These are phyloP conservation scores for Anguilla obscura DNA, from an alignment of 2,797 vertebrate species.

Conservation along the genomic window DNA sequence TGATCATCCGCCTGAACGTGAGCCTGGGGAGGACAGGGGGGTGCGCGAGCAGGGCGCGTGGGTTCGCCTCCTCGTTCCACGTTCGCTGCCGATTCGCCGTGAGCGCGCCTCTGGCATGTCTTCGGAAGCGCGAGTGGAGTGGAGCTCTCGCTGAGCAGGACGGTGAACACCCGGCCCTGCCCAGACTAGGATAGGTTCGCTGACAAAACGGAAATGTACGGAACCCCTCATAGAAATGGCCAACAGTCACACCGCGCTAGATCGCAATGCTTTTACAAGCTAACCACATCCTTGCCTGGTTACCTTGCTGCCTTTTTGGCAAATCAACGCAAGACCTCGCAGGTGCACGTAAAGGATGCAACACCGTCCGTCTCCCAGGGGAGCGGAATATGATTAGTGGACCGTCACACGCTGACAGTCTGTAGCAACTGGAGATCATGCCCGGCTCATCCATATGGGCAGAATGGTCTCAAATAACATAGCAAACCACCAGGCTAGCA, in stretches of 20 bases:
- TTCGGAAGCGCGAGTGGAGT: slow-evolving; percentile 1
- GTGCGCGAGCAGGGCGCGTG: background rate
- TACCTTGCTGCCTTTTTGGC: background rate
- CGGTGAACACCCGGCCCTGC: slow-evolving; percentile 12
- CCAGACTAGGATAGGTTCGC: background rate
- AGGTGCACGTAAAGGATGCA: slow-evolving; percentile 21
- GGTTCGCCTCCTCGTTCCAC: slow-evolving; percentile 29
- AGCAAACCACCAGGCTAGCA: background rate
- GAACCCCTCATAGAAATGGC: background rate
- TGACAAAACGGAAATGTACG: background rate
- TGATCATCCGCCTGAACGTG: slow-evolving; percentile 2
- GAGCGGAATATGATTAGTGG: background rate
- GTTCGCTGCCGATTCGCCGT: slow-evolving; percentile 27
- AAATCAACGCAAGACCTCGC: slow-evolving; percentile 3
- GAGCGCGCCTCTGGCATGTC: slow-evolving; percentile 36
- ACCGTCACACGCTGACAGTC: background rate
- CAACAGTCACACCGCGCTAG: background rate
- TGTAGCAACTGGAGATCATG: background rate
- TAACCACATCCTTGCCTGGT: too few relatives aligned
- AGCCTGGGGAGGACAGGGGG: slow-evolving; percentile 19
- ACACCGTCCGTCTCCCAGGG: slow-evolving; percentile 2
- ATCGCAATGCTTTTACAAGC: background rate
- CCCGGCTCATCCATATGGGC: background rate
- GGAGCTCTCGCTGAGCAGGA: background rate
- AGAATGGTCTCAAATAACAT: background rate